Conservation (phyloP, 2,888 invertebrate species). For the Podotricha telesiphe region DNA sequence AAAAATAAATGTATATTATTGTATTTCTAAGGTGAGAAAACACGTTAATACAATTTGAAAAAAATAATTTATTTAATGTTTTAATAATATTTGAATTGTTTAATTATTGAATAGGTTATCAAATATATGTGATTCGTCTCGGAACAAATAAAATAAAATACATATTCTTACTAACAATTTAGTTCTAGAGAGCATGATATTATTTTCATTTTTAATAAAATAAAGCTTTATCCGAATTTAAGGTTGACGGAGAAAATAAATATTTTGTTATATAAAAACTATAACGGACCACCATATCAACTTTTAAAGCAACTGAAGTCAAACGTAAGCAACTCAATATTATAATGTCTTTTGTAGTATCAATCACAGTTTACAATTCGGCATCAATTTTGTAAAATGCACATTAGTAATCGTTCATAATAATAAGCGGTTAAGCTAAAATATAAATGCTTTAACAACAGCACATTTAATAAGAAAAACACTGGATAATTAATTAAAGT, state of each 20-base stretch:
- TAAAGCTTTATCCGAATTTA: no score
- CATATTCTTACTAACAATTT: no score
- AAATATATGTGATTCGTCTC: no score
- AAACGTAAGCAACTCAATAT: background rate
- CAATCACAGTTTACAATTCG: background rate
- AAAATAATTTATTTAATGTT: background rate
- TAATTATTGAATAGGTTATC: no score
- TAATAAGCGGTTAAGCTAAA: background rate
- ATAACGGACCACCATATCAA: no score
- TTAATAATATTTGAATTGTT: background rate
- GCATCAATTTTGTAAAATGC: background rate
- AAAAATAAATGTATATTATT: conserved; percentile 12
- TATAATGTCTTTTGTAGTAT: background rate
- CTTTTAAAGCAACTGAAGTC: background rate
- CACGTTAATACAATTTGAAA: background rate
- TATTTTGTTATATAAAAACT: no score
- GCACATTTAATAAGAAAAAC: no score
- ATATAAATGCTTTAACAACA: background rate
- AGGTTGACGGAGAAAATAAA: no score
- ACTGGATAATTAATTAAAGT: no score
- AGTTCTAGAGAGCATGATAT: no score
- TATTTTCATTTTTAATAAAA: no score
- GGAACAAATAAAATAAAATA: no score
- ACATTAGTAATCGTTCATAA: conserved; percentile 9
- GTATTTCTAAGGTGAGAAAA: background rate